These are phyloP conservation scores for Ditula angustiorana DNA, from an alignment of 2,888 invertebrate genomes.

Conservation along the genomic window DNA sequence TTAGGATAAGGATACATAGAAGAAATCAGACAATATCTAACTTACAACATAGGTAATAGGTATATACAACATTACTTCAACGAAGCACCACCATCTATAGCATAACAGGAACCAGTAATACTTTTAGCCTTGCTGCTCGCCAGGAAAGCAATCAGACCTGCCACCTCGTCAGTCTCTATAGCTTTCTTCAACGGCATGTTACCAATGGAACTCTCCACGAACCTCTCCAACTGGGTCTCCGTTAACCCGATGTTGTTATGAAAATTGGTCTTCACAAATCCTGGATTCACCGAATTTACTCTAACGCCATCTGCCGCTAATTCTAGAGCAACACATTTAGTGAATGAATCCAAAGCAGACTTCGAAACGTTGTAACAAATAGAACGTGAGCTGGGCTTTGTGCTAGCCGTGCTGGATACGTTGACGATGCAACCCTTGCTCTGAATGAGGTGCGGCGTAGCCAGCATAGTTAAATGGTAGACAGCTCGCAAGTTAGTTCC, in stretches of 20 bases:
- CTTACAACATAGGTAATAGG: background rate
- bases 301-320: constrained; percentile 92
- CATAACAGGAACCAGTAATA: constrained; percentile 90
- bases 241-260: constrained; percentile 87
- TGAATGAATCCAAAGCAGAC: constrained; percentile 97
- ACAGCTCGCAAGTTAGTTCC: constrained; percentile 93
- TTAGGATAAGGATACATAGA: background rate
- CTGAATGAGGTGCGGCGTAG: constrained; percentile 92
- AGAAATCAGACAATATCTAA: background rate
- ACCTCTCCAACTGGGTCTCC: constrained; percentile 90
- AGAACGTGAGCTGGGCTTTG: constrained; percentile 87
- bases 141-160: constrained; percentile 93
- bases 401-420: constrained; percentile 94
- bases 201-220: constrained; percentile 85
- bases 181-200: constrained; percentile 95
- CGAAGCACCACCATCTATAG: constrained; percentile 70
- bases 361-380: constrained; percentile 96
- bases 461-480: constrained; percentile 93
- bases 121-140: constrained; percentile 94
- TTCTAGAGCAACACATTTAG: constrained; percentile 95
- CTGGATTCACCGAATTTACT: constrained; percentile 97
- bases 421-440: constrained; percentile 95
- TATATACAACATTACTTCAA: constrained; percentile 45
- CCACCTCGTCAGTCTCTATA: constrained; percentile 93
- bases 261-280: constrained; percentile 94